Conservation (phyloP, 2,797 vertebrate species). For the Melopsittacus undulatus region DNA sequence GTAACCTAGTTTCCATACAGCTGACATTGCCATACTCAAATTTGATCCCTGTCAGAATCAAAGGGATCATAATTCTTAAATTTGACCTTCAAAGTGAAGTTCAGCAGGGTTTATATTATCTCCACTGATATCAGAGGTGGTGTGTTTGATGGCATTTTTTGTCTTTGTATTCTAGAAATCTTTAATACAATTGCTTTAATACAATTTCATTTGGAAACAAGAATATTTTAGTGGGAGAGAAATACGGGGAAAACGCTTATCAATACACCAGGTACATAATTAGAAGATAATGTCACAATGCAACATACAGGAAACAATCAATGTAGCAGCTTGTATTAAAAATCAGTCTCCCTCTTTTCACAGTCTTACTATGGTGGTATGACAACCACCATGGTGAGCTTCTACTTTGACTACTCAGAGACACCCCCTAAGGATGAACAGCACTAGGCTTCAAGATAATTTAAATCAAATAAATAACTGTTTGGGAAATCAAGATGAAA, state of each 20-base stretch:
- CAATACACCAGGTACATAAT: neutral
- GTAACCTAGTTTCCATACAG: neutral
- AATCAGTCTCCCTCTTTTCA: neutral
- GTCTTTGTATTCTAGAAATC: neutral
- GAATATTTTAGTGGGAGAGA: neutral
- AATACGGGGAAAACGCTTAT: neutral
- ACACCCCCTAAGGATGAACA: neutral
- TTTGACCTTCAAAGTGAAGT: neutral
- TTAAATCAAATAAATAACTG: neutral
- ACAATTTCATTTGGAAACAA: neutral
- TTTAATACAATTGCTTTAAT: neutral
- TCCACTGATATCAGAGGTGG: neutral
- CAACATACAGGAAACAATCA: neutral
- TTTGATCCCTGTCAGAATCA: neutral
- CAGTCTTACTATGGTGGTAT: fast-evolving
- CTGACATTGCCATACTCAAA: neutral
- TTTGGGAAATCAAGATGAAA: neutral
- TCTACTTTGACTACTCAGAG: neutral
- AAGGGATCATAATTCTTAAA: neutral
- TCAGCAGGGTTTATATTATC: neutral
- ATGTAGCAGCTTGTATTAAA: neutral
- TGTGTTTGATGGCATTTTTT: neutral
- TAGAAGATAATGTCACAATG: neutral
- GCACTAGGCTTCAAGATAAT: neutral
- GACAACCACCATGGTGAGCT: fast-evolving